Evolutionary conservation across 2,888 invertebrate species (phyloP).

Genomic region (Nomada lathburiana): DNA sequence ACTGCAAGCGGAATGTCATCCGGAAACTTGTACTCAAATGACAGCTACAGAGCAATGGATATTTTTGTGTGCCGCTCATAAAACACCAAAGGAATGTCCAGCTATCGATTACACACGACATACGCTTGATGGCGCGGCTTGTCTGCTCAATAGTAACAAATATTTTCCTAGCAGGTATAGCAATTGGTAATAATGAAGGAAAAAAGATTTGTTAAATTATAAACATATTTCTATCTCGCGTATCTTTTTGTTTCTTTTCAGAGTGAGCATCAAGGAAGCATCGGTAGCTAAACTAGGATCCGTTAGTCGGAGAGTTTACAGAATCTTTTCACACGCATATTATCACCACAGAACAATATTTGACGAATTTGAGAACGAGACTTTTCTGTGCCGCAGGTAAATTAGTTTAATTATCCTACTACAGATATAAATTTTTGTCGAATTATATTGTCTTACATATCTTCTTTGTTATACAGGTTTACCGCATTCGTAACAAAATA

Average conservation of each 20-base stretch:
- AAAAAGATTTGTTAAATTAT: not conserved
- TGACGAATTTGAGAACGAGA: conserved; percentile 99
- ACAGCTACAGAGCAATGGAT: conserved; percentile 99
- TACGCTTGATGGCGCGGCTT: conserved; percentile 99
- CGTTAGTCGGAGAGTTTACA: conserved; percentile 98
- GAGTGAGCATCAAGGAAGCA: conserved; percentile 99
- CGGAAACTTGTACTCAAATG: conserved; percentile 99
- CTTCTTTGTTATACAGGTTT: conserved; percentile 86
- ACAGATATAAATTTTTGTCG: not conserved
- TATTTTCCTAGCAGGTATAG: conserved; percentile 98
- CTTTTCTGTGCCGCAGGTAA: conserved; percentile 93
- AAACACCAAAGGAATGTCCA: conserved; percentile 99
- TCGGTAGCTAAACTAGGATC: conserved; percentile 99
- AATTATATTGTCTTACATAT: not conserved
- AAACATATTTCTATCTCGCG: not conserved
- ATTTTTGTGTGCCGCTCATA: conserved; percentile 99
- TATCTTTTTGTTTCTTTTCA: conserved; percentile 84
- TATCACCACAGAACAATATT: conserved; percentile 98
- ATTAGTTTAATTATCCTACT: not conserved
- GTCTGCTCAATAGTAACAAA: conserved; percentile 99
- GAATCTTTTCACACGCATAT: conserved; percentile 99
- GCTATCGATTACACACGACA: conserved; percentile 99
- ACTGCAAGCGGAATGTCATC: conserved; percentile 97
- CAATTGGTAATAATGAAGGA: not conserved
- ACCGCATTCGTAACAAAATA: conserved; percentile 99